Evolutionary conservation across 2,797 vertebrate genomes (phyloP), one percentile per base, ranked within the genome.

Genomic region (Argyrosomus regius): DNA sequence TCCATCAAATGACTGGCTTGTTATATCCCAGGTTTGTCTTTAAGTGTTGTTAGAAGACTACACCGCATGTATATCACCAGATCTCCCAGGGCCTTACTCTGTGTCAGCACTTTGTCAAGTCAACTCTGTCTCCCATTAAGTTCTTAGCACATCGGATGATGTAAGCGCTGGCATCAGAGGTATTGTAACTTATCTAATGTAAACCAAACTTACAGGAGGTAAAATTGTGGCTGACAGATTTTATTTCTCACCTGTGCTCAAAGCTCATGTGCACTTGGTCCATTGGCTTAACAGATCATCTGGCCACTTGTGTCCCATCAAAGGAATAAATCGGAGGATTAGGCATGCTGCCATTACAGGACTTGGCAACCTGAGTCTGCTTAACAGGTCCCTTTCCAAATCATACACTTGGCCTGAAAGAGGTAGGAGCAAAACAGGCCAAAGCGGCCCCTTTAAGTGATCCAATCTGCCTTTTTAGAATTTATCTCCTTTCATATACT

Each of bases 181-280:
- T 22, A 74, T 80, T 41, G 12, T 83, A 81, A 87, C 79, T 89
- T 84, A 78, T 80, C 69, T 65, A 59, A 56, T 64, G 70, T 73
- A 74, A 85, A 85, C 85, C 71, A 70, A 81, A 77, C 56, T 53
- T 73, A 80, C 75, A 78, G 68, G 63, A 80, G 82, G 69, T 70
- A 70, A 72, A 79, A 87, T 80, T 72, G 77, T 46, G 62, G 81
- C 72, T 73, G 83, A 74, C 77, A 80, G 71, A 31, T 89, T 91
- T 82, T 75, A 87, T 91, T 57, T 87, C 83, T 89, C 85, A 92
- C 89, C 90, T 92, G 89, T 78, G 60, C 71, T 84, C 53, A 41
- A 75, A 72, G 84, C 81, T 77, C 60, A 49, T 69, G 75, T 66
- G 77, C 56, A 58, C 73, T 73, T 12, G 60, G 54, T 73, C 78